phyloP scores from a whole-genome alignment of 2,113 vertebrate species.

The Egretta garzetta region DNA sequence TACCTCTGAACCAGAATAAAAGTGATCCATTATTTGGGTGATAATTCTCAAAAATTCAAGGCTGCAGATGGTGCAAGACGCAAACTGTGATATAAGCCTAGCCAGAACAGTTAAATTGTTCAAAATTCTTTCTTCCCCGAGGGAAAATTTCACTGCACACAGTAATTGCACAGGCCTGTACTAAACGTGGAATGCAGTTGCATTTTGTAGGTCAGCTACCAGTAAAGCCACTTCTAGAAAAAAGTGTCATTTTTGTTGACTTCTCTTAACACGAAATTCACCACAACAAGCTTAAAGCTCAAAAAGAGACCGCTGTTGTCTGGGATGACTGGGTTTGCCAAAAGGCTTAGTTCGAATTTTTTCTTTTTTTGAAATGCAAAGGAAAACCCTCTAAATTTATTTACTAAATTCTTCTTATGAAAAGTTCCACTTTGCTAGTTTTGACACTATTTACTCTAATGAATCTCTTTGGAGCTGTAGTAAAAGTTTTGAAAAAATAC shows the following conservation, averaged over 20 bases:
- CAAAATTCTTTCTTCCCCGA: background rate
- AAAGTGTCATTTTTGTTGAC: background rate
- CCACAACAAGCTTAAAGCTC: background rate
- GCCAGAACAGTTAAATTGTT: conserved; percentile 3
- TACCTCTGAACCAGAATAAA: background rate
- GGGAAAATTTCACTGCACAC: conserved; percentile 18
- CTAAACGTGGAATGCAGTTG: conserved; percentile 5
- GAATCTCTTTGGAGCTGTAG: background rate
- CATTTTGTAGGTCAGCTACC: background rate
- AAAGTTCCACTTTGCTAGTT: background rate
- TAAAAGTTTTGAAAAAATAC: background rate
- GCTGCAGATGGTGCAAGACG: background rate
- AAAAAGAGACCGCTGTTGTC: background rate
- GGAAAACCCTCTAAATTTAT: background rate
- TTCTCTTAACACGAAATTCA: background rate
- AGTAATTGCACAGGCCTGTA: conserved; percentile 10
- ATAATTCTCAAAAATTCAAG: background rate
- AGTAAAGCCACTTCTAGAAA: background rate
- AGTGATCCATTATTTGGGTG: background rate
- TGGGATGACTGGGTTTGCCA: background rate
- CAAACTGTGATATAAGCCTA: background rate
- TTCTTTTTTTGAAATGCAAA: background rate
- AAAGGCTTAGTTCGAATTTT: background rate
- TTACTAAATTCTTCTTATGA: background rate
- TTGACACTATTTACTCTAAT: background rate